Conservation (phyloP, 92 coral and sea anemone species). For the Heteractis magnifica region DNA sequence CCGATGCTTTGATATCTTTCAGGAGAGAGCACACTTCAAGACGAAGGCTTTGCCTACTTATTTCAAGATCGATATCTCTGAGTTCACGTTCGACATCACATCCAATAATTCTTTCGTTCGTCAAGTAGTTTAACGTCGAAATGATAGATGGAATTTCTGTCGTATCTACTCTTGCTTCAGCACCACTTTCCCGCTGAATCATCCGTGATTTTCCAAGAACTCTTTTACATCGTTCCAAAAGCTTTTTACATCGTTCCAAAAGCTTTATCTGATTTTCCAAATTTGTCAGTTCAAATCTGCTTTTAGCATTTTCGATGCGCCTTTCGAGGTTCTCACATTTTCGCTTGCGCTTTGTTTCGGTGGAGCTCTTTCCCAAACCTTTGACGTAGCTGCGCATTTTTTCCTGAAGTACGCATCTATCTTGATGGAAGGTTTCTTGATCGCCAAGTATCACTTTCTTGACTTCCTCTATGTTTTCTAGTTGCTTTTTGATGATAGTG, state of each 20-base stretch:
- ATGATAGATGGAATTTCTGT: neutral
- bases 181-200: neutral
- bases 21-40: slow-evolving; percentile 51
- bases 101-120: slow-evolving; percentile 18
- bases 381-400: neutral
- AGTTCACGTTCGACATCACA: slow-evolving; percentile 39
- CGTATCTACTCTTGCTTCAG: neutral
- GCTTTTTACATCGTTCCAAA: slow-evolving; percentile 6
- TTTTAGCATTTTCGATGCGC: neutral
- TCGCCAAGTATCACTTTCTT: slow-evolving; percentile 46
- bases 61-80: slow-evolving; percentile 60
- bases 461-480: slow-evolving; percentile 65
- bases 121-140: neutral
- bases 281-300: neutral
- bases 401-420: neutral
- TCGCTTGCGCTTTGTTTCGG: neutral
- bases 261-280: slow-evolving; percentile 49
- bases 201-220: neutral
- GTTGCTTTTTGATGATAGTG: slow-evolving; percentile 57
- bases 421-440: slow-evolving; percentile 18
- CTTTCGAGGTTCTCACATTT: neutral
- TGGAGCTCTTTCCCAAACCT: neutral
- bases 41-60: slow-evolving; percentile 66
- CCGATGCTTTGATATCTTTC: slow-evolving; percentile 26
- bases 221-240: slow-evolving; percentile 12